Evolutionary conservation across 1,140 invertebrate species (phyloP).

Genomic region (Cyclina sinensis): DNA sequence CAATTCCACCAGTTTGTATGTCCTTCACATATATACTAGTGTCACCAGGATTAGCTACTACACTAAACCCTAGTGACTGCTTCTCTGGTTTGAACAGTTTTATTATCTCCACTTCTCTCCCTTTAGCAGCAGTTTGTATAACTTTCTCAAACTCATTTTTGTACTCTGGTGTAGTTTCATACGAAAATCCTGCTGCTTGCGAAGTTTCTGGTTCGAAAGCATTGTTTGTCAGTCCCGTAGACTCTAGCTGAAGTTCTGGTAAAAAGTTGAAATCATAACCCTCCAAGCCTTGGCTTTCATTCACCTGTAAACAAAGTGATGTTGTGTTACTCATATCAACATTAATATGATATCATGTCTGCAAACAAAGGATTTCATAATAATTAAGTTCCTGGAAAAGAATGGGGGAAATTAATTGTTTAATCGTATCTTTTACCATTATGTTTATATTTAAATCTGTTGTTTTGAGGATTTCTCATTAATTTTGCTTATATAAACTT

Average conservation of each 20-base stretch:
- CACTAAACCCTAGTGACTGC: slow-evolving; percentile 92
- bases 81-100: slow-evolving; percentile 92
- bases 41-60: slow-evolving; percentile 91
- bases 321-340: too few species aligned
- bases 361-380: too few species aligned
- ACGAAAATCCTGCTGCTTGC: background rate
- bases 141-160: slow-evolving; percentile 89
- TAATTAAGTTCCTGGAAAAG: too few species aligned
- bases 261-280: slow-evolving; percentile 50
- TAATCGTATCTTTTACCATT: too few species aligned
- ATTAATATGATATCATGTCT: too few species aligned
- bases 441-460: too few species aligned
- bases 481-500: too few species aligned
- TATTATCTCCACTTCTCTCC: slow-evolving; percentile 88
- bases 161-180: slow-evolving; percentile 72
- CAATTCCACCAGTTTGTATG: slow-evolving; percentile 92
- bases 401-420: too few species aligned
- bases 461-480: too few species aligned
- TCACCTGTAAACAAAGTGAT: slow-evolving; percentile 33
- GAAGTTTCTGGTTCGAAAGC: slow-evolving; percentile 52
- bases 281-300: slow-evolving; percentile 36
- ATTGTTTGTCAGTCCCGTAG: slow-evolving; percentile 29
- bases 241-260: slow-evolving; percentile 46
- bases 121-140: slow-evolving; percentile 89
- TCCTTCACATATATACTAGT: slow-evolving; percentile 93